Base-by-base conservation (phyloP, 2,113 vertebrate genomes). In the Coptodon rendalli region DNA sequence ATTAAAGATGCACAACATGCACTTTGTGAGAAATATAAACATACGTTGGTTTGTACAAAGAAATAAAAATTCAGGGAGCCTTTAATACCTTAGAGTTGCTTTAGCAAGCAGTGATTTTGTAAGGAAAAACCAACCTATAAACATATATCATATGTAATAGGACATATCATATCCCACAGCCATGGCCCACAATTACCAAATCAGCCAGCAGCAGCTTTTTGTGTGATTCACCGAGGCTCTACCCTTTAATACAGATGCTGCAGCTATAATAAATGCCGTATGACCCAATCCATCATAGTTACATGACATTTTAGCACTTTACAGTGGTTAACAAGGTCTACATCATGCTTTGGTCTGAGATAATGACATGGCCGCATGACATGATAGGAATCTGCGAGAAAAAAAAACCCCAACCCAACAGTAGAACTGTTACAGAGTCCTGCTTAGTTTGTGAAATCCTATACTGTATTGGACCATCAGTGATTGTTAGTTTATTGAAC, bases 201-300 rank as follows among this genome's bases (percentile, higher is more conserved):
- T 82, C 40, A 80, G 61, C 84, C 86, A 81, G 38, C 34, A 81
- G 86, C 86, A 68, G 86, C 50, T 71, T 83, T 76, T 50, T 89
- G 86, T 2, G 48, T 91, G 89, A 91, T 92, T 91, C 91, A 87
- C 73, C 48, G 81, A 85, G 59, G 68, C 16, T 89, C 89, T 92
- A 91, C 87, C 84, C 89, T 95, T 93, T 90, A 91, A 90, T 80
- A 89, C 89, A 92, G 86, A 91, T 91, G 91, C 90, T 85, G 87
- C 90, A 84, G 89, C 85, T 43, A 80, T 89, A 93, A 91, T 93
- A 92, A 94, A 93, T 86, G 89, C 36, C 8, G 81, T 61, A 91
- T 85, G 82, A 93, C 66, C 85, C 80, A 82, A 94, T 95, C 91
- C 83, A 91, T 95, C 94, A 91, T 45, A 45, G 82, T 86, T 84